Conservation (phyloP, 2,113 vertebrate genomes). For the Microcebus lehilahytsara region DNA sequence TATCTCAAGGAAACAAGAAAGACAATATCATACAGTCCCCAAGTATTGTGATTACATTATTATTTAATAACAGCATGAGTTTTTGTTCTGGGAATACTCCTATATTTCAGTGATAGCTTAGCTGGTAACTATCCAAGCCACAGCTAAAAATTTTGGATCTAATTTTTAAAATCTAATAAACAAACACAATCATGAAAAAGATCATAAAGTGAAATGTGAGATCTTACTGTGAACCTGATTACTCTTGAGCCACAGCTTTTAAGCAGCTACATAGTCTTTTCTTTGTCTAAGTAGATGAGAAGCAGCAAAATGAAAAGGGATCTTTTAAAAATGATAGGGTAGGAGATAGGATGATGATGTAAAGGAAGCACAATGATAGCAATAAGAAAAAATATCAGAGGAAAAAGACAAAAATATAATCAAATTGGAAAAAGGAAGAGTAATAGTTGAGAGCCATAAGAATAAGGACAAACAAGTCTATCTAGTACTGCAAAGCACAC, state of each 20-base stretch:
- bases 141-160: not conserved
- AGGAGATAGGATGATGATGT: not conserved
- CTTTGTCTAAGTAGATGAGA: not conserved
- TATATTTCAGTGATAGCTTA: not conserved
- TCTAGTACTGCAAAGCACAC: not conserved
- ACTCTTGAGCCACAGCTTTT: not conserved
- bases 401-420: not conserved
- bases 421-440: not conserved
- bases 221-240: not conserved
- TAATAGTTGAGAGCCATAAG: not conserved
- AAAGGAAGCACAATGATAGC: not conserved
- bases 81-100: not conserved
- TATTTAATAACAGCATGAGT: not conserved
- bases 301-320: not conserved
- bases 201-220: not conserved
- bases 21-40: not conserved
- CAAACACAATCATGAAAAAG: not conserved
- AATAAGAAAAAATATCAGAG: not conserved
- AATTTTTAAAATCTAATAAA: constrained; percentile 9
- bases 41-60: not conserved
- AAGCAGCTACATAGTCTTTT: not conserved
- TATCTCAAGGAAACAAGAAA: not conserved
- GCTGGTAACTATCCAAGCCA: not conserved
- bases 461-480: not conserved
- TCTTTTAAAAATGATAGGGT: not conserved